Evolutionary conservation across 2,888 invertebrate species (phyloP), one percentile per base, ranked within the genome.

Genomic region (Nomada ferruginata): DNA sequence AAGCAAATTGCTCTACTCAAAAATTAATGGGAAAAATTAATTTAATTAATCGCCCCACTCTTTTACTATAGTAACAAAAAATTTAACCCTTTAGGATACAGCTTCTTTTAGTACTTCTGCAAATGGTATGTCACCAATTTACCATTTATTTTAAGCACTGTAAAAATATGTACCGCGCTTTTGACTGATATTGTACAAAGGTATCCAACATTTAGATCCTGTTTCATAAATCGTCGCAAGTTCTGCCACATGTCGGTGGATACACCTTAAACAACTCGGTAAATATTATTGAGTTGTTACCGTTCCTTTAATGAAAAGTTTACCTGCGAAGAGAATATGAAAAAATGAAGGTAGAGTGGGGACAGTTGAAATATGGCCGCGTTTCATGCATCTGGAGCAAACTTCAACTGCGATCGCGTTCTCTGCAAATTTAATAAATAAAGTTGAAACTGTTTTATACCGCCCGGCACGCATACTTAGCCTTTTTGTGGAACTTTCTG

Each of bases 401-500:
- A 29, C 65, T 20, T 29, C 5, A n/a, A 65, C 13, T n/a, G 15
- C 2, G 2, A 5, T 57, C 26, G 64, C 26, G 23, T 64, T 50
- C 50, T 1, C 42, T 20, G 36, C 5, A 20, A 18, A 42, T 68
- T 68, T 68, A 68, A 68, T 55, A 55, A 55, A 55, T 23, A 42
- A 55, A 68, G 29, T 42, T 23, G 42, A 42, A 42, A 23, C 68
- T 42, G 20, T 42, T 68, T 68, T 18, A 11, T 42, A 53, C 53
- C 68, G 68, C 36, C 15, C 53, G 4, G 13, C 42, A 13, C 66
- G 66, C 66, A 66, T 36, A 36, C 52, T 52, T 20, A 20, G n/a
- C 66, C 52, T 42, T 15, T 36, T 36, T 29, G 52, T 52, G 29
- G 15, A 13, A 7, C 11, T 63, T 63, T 52, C 15, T 29, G 10